Evolutionary conservation across 2,797 vertebrate genomes (phyloP), one percentile per base, ranked within the genome.

Genomic region (Cheirogaleus major): DNA sequence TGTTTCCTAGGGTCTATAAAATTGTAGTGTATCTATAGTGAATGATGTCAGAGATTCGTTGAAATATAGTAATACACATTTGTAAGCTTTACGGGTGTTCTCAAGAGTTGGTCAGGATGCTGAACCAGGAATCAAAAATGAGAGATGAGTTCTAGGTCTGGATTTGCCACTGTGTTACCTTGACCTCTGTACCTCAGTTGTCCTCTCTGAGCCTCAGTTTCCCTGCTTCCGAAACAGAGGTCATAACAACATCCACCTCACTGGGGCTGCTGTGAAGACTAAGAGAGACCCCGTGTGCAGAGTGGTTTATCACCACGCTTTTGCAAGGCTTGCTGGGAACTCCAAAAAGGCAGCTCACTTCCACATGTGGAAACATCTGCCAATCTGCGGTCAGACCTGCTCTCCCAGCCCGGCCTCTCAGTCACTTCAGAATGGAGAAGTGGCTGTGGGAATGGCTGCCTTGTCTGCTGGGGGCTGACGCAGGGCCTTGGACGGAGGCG

Each of bases 361-460:
- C 95, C 95, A 96, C 92, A 55, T 45, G 52, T 84, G 88, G 93
- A 59, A 88, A 85, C 93, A 95, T 88, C 97, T 95, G 97, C 32
- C 88, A 63, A 2, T 38, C 93, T 95, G 96, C 5, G 93, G 86
- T 89, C 17, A 92, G 86, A 59, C 17, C 89, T 22, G 79, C 94
- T 15, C 0, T 57, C 85, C 86, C 65, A 4, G 63, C 75, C 75
- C 14, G 65, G 94, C 76, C 52, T 48, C 69, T 52, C 5, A 67
- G 89, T 61, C 93, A 45, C 48, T 30, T 78, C 92, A 55, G 90
- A 95, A 93, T 79, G 88, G 69, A 96, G 97, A 95, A 95, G 88
- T 89, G 72, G 76, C 93, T 52, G 2, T 79, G 92, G 95, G 88
- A 85, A 82, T 27, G 48, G 65, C 88, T 43, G 75, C 79, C 55